phyloP scores from a whole-genome alignment of 2,113 vertebrate species.

The Sphaerodactylus townsendi region DNA sequence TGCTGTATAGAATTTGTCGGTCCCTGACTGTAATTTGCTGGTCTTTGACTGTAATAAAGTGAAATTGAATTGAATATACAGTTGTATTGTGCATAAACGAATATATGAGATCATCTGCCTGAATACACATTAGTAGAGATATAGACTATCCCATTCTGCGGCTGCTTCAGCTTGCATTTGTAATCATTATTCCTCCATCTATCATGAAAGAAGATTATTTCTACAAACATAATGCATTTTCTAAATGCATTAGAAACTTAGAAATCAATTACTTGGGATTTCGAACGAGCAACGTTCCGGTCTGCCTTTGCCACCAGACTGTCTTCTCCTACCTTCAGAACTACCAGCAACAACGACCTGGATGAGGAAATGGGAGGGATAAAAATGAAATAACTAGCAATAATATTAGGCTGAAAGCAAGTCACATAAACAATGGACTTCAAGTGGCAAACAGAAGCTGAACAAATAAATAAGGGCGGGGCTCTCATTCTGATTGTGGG shows the following conservation, averaged over 20 bases:
- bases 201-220: neutral
- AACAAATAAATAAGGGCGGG: neutral
- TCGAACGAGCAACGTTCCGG: neutral
- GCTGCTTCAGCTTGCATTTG: neutral
- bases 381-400: too few relatives aligned
- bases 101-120: conserved; percentile 3
- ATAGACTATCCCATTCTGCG: neutral
- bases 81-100: neutral
- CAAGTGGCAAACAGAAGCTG: too few relatives aligned
- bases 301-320: neutral
- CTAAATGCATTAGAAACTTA: neutral
- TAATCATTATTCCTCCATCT: neutral
- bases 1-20: too few relatives aligned
- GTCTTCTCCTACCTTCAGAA: neutral
- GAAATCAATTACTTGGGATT: neutral
- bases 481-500: neutral
- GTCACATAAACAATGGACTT: neutral
- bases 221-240: neutral
- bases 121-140: neutral
- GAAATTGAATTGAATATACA: too few relatives aligned
- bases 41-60: too few relatives aligned
- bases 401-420: neutral
- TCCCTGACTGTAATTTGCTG: too few relatives aligned
- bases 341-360: neutral
- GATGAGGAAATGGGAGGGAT: too few relatives aligned